A percentile compares a stretch with the other conserved stretches of the same genome.
phyloP scores from a whole-genome alignment of 2,888 invertebrate species.

The Pteria penguin region DNA sequence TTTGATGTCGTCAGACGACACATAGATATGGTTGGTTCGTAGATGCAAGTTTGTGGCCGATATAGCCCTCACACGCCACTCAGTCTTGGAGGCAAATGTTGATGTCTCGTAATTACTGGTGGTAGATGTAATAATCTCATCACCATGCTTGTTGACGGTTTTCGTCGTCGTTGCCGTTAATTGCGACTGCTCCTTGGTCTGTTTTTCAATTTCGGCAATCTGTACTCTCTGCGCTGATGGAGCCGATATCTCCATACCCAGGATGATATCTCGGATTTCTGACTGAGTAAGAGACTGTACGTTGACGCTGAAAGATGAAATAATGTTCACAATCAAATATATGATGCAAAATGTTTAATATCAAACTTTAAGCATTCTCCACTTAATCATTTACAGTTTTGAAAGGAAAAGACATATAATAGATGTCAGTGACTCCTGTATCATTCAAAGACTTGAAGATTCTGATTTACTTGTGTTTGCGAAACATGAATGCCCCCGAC shows the following conservation, averaged over 20 bases:
- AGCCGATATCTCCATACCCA: constrained; percentile 99
- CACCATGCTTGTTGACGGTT: constrained; percentile 99
- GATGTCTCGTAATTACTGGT: constrained; percentile 99
- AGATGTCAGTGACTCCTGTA: too few relatives aligned
- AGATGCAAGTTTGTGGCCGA: constrained; percentile 98
- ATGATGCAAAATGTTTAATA: too few relatives aligned
- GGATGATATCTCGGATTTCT: constrained; percentile 98
- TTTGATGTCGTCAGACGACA: constrained; percentile 99
- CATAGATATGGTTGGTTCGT: constrained; percentile 99
- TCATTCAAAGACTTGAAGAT: too few relatives aligned
- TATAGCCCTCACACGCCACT: constrained; percentile 98
- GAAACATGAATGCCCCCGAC: too few relatives aligned
- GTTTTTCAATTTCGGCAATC: constrained; percentile 99
- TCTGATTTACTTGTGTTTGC: too few relatives aligned
- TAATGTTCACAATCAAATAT: too few relatives aligned
- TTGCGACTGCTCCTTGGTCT: constrained; percentile 98
- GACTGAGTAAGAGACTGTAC: constrained; percentile 99
- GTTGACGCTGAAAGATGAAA: constrained; percentile 90
- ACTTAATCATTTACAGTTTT: too few relatives aligned
- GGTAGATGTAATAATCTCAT: constrained; percentile 99
- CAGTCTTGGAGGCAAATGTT: constrained; percentile 98
- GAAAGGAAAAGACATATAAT: too few relatives aligned
- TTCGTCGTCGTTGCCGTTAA: constrained; percentile 98
- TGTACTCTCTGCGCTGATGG: constrained; percentile 99
- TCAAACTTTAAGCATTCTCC: too few relatives aligned